A percentile compares a stretch with the other conserved stretches of the same genome.
These are phyloP conservation scores for Meta bourneti DNA, from an alignment of 2,888 invertebrate genomes.

Conservation along the genomic window DNA sequence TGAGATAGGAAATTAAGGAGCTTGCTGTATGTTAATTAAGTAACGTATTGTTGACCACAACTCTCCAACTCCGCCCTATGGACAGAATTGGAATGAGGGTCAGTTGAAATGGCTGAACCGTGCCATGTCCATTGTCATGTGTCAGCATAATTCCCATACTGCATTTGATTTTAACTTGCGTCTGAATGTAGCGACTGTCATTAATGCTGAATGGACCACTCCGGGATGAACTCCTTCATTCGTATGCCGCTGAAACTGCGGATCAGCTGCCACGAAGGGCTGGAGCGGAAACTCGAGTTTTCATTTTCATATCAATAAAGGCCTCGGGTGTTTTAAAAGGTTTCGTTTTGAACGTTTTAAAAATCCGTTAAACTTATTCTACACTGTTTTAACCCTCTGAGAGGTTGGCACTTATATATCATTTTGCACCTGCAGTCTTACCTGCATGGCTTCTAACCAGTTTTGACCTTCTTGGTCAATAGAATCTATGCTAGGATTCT, in stretches of 20 bases:
- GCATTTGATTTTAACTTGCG: conserved; percentile 46
- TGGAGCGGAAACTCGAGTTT: background rate
- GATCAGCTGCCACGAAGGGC: background rate
- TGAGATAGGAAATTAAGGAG: conserved; percentile 71
- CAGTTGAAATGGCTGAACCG: conserved; percentile 64
- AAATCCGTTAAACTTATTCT: background rate
- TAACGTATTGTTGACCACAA: conserved; percentile 70
- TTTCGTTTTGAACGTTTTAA: background rate
- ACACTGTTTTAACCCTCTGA: no score
- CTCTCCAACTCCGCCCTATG: conserved; percentile 48
- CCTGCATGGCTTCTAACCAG: no score
- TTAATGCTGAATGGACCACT: conserved; percentile 27
- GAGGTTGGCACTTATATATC: no score
- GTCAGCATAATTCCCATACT: conserved; percentile 61
- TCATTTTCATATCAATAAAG: background rate
- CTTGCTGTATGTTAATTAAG: conserved; percentile 73
- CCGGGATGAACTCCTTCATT: conserved; percentile 24
- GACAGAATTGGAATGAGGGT: conserved; percentile 45
- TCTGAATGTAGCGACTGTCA: conserved; percentile 36
- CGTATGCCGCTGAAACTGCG: conserved; percentile 4
- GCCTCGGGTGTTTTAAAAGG: background rate
- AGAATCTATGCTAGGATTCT: no score
- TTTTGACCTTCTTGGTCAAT: no score
- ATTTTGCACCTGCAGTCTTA: no score
- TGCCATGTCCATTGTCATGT: conserved; percentile 50